phyloP scores from a whole-genome alignment of 2,113 vertebrate species.

The Ceratotherium simum region DNA sequence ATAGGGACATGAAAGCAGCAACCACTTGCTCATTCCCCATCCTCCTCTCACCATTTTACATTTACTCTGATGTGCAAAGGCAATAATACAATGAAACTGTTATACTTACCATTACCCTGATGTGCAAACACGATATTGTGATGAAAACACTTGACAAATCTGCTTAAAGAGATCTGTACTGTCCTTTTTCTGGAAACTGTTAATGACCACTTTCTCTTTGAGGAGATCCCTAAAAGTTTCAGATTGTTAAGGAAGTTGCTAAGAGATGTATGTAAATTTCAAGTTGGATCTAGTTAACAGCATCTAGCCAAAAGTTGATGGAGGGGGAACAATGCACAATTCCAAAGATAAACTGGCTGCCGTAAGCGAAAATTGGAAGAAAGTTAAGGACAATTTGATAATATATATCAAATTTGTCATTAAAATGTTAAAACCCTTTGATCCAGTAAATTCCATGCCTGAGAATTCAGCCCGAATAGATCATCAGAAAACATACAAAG shows the following conservation, averaged over 20 bases:
- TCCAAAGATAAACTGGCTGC: not conserved
- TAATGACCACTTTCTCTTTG: no score
- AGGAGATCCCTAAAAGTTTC: not conserved
- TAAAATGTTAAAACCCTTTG: not conserved
- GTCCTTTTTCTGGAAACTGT: not conserved
- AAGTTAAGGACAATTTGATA: not conserved
- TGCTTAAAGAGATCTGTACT: not conserved
- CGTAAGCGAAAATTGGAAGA: not conserved
- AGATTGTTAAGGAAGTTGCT: not conserved
- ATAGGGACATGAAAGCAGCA: fast-evolving
- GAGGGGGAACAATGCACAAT: not conserved
- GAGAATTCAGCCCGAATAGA: conserved; percentile 1
- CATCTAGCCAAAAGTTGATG: not conserved
- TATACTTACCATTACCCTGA: not conserved
- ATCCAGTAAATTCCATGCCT: not conserved
- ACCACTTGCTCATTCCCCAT: fast-evolving
- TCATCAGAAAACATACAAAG: not conserved
- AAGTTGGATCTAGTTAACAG: not conserved
- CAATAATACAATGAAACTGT: not conserved
- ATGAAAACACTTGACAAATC: not conserved
- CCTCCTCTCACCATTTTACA: not conserved
- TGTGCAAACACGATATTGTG: fast-evolving
- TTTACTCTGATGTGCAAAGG: not conserved
- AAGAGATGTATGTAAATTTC: not conserved
- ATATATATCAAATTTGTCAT: not conserved